phyloP scores from a whole-genome alignment of 1,140 invertebrate genomes.

The Nasonia vitripennis region DNA sequence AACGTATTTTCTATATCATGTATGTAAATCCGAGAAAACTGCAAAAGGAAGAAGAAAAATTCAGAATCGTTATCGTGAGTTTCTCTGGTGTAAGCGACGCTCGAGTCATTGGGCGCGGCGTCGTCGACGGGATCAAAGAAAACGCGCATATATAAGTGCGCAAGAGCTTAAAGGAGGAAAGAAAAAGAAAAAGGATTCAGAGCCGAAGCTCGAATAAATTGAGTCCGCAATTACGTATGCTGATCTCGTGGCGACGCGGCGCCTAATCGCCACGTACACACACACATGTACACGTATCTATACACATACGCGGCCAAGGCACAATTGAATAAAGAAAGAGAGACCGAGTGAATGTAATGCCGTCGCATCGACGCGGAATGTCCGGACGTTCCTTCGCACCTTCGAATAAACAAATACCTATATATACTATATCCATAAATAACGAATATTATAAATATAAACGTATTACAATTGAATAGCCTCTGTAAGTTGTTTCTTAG shows the following conservation, averaged over 20 bases:
- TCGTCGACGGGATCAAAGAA: not conserved
- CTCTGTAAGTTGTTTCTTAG: conserved; percentile 22
- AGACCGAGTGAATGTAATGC: not conserved
- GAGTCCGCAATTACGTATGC: not conserved
- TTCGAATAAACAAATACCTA: conserved; percentile 11
- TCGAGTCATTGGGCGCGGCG: not conserved
- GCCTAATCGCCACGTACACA: conserved; percentile 11
- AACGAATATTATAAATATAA: not conserved
- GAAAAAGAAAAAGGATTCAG: not conserved
- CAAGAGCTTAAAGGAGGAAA: not conserved
- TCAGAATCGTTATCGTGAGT: conserved; percentile 20
- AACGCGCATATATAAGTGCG: not conserved
- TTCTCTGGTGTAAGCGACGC: not conserved
- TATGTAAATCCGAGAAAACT: conserved; percentile 23
- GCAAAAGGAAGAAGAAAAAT: conserved; percentile 10
- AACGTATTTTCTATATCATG: conserved; percentile 39
- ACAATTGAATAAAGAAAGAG: conserved; percentile 8
- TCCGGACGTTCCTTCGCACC: conserved; percentile 31
- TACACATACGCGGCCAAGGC: conserved; percentile 6
- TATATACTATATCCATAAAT: conserved; percentile 9
- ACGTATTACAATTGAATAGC: conserved; percentile 14
- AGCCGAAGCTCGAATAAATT: not conserved
- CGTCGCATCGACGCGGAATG: conserved; percentile 21
- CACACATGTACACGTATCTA: not conserved
- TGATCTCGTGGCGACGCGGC: not conserved